Evolutionary conservation across 2,113 vertebrate genomes (phyloP).

Genomic region (Camarhynchus parvulus): DNA sequence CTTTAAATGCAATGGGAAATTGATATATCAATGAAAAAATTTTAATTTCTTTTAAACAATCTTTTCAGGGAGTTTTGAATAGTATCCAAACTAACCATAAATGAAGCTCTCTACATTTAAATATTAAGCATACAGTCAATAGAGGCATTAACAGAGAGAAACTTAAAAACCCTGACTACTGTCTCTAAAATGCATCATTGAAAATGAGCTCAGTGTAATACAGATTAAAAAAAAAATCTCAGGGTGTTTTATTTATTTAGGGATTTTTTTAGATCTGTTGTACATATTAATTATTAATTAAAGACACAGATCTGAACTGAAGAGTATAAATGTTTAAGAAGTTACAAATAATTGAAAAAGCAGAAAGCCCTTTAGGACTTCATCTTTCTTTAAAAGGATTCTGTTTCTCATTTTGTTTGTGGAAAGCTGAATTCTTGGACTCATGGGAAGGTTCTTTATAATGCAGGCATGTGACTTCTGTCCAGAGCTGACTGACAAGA

Average conservation of each 20-base stretch:
- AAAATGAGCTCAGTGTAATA: not conserved
- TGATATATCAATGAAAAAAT: not conserved
- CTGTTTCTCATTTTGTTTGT: constrained; percentile 12
- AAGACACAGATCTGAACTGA: constrained; percentile 27
- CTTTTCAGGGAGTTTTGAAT: not conserved
- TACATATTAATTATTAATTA: constrained; percentile 54
- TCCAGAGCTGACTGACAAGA: not conserved
- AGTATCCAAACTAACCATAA: not conserved
- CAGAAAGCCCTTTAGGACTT: not conserved
- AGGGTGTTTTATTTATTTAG: not conserved
- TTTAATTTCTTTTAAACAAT: not conserved
- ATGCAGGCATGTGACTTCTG: not conserved
- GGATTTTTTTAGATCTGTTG: not conserved
- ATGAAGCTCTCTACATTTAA: not conserved
- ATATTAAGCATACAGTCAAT: not conserved
- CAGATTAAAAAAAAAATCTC: not conserved
- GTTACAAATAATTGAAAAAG: constrained; percentile 56
- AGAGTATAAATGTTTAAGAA: constrained; percentile 52
- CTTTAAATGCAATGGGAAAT: not conserved
- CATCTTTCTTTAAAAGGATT: not conserved
- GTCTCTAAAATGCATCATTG: not conserved
- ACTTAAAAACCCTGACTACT: not conserved
- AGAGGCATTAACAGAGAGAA: not conserved
- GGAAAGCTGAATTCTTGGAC: not conserved
- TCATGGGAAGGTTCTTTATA: not conserved